Evolutionary conservation across 2,888 invertebrate species (phyloP).

Genomic region (Ditula angustiorana): DNA sequence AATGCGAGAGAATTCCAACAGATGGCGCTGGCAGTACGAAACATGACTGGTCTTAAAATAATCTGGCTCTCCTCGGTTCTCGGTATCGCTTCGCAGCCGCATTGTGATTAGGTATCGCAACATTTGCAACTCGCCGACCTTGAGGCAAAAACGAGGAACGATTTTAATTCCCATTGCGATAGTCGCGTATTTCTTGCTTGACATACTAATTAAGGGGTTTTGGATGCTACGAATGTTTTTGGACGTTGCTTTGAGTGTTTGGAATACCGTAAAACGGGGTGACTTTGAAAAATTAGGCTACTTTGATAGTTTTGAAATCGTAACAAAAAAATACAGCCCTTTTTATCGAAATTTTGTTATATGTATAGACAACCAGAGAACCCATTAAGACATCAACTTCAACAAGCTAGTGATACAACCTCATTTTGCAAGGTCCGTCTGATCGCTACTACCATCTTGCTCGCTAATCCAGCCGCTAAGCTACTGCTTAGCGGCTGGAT

Average conservation of each 20-base stretch:
- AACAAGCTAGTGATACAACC: no score
- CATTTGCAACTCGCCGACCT: slow-evolving; percentile 80
- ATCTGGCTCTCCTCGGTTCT: slow-evolving; percentile 54
- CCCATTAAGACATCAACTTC: no score
- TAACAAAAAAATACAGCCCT: no score
- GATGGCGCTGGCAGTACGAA: slow-evolving; percentile 63
- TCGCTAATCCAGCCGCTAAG: no score
- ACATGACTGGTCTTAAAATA: slow-evolving; percentile 63
- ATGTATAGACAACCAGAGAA: no score
- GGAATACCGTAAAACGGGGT: no score
- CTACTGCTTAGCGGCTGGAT: no score
- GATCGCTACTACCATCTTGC: no score
- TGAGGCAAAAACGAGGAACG: slow-evolving; percentile 79
- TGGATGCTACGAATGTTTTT: slow-evolving; percentile 7
- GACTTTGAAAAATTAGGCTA: not conserved
- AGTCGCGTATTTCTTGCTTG: slow-evolving; percentile 43
- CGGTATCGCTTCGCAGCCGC: slow-evolving; percentile 60
- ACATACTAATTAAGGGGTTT: slow-evolving; percentile 27
- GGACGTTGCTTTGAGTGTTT: not conserved
- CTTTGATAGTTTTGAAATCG: no score
- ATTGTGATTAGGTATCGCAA: slow-evolving; percentile 69
- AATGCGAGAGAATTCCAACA: slow-evolving; percentile 44
- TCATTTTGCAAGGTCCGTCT: no score
- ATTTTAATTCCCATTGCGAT: slow-evolving; percentile 72
- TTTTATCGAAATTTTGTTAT: no score